Evolutionary conservation across 2,888 invertebrate species (phyloP).

Genomic region (Acanthoscelides obtectus): DNA sequence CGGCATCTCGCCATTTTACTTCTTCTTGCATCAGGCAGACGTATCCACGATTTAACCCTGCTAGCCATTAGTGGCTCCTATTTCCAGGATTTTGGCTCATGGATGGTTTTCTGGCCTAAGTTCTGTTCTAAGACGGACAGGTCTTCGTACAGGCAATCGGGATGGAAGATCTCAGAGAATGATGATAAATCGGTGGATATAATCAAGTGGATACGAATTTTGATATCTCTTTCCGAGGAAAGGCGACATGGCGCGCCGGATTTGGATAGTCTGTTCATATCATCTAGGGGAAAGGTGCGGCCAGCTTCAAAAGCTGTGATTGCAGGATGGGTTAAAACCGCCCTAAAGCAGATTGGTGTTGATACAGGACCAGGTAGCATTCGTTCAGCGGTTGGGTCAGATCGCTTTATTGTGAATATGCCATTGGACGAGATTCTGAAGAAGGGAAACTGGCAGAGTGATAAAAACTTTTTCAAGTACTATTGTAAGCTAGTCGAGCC

Average conservation of each 20-base stretch:
- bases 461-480: constrained; percentile 13
- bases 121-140: constrained; percentile 9
- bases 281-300: constrained; percentile 2
- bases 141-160: constrained; percentile 1
- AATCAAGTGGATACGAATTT: background rate
- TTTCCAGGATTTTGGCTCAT: constrained; percentile 5
- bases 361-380: background rate
- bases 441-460: constrained; percentile 12
- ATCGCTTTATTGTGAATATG: background rate
- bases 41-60: too few species aligned
- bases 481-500: constrained; percentile 10
- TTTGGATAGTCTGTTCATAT: constrained; percentile 3
- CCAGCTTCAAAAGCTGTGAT: constrained; percentile 7
- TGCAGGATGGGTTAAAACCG: constrained; percentile 7
- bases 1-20: too few species aligned
- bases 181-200: background rate
- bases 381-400: background rate
- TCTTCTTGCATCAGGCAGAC: too few species aligned
- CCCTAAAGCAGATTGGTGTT: background rate
- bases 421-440: constrained; percentile 8
- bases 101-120: constrained; percentile 3
- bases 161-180: constrained; percentile 5
- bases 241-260: background rate
- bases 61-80: too few species aligned
- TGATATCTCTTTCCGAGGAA: background rate